A percentile compares a stretch with the other conserved stretches of the same genome.
Conservation (phyloP, 2,888 invertebrate genomes). For the Rotaria socialis region DNA sequence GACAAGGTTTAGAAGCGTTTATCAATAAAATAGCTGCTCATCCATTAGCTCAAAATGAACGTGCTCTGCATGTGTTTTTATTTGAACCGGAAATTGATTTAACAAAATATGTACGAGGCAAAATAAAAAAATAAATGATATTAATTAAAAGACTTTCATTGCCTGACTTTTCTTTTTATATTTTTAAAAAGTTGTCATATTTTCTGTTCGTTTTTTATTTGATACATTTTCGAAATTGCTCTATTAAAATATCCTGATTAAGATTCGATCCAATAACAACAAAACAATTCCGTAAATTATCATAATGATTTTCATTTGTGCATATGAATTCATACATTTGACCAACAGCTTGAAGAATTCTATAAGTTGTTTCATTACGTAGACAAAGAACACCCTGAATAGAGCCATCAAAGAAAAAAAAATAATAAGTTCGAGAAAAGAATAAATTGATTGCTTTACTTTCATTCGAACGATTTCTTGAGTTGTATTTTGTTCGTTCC, state of each 20-base stretch:
- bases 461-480: slow-evolving; percentile 29
- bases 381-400: background rate
- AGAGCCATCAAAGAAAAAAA: background rate
- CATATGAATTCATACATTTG: slow-evolving; percentile 27
- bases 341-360: slow-evolving; percentile 33
- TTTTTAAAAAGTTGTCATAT: background rate
- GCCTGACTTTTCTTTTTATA: background rate
- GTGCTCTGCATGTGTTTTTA: slow-evolving; percentile 97
- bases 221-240: background rate
- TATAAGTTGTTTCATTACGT: background rate
- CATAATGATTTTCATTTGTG: background rate
- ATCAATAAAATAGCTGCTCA: slow-evolving; percentile 99
- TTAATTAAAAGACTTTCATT: too few species aligned
- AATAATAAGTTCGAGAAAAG: too few species aligned
- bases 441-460: background rate
- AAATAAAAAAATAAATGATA: slow-evolving; percentile 65
- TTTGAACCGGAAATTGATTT: slow-evolving; percentile 88
- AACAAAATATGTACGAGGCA: slow-evolving; percentile 97
- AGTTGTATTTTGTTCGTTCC: background rate
- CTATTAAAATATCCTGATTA: background rate
- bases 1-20: slow-evolving; percentile 92
- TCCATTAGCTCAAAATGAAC: slow-evolving; percentile 94
- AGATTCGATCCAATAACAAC: slow-evolving; percentile 35
- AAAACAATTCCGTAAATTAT: background rate
- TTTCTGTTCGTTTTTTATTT: background rate